Percentiles rank a stretch among this genome's conserved stretches.
phyloP scores from a whole-genome alignment of 2,113 vertebrate genomes.

The Lutjanus erythropterus region DNA sequence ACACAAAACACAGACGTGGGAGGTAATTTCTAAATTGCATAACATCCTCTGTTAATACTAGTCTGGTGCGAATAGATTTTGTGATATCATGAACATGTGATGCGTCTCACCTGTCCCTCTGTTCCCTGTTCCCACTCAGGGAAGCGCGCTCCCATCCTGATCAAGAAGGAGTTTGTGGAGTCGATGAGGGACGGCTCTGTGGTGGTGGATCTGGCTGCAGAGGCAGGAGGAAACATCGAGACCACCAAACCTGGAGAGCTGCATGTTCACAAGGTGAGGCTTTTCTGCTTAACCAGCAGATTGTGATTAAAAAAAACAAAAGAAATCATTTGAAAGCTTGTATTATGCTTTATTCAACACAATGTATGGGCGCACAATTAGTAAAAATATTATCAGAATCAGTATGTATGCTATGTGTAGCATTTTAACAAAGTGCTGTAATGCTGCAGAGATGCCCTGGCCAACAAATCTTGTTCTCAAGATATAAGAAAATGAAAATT shows the following conservation, averaged over 20 bases:
- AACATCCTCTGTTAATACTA: too few relatives aligned
- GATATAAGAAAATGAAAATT: too few relatives aligned
- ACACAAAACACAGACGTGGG: too few relatives aligned
- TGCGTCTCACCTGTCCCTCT: neutral
- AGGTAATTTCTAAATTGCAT: too few relatives aligned
- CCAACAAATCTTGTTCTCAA: too few relatives aligned
- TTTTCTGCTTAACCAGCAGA: neutral
- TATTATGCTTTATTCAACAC: neutral
- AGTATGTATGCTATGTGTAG: too few relatives aligned
- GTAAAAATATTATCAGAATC: too few relatives aligned
- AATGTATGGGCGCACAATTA: too few relatives aligned
- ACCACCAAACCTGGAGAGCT: constrained; percentile 79
- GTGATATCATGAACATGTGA: neutral
- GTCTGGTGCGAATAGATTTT: too few relatives aligned
- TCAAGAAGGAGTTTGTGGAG: constrained; percentile 80
- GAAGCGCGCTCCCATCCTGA: constrained; percentile 77
- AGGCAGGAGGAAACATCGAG: constrained; percentile 84
- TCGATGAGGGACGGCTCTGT: constrained; percentile 81
- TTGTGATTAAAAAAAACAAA: neutral
- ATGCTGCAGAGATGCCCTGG: too few relatives aligned
- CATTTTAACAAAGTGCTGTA: too few relatives aligned
- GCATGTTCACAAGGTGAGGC: constrained; percentile 74
- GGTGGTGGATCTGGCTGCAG: constrained; percentile 82
- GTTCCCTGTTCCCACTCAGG: constrained; percentile 54
- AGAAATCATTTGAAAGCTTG: neutral